These are phyloP conservation scores for Porphyrio hochstetteri DNA, from an alignment of 2,113 vertebrate genomes.

Conservation along the genomic window DNA sequence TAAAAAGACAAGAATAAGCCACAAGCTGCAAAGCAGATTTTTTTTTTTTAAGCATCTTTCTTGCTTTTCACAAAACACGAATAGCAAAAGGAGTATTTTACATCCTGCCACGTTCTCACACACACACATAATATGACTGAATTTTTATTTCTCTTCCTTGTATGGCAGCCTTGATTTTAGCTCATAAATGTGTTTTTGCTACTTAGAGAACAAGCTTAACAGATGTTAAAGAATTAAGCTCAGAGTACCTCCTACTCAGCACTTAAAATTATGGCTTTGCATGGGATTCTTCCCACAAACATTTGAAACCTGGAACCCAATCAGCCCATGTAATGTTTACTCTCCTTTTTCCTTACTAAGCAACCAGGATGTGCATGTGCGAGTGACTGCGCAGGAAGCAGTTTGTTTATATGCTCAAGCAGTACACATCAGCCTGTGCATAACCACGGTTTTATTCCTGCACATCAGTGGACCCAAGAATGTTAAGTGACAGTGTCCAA, in stretches of 20 bases:
- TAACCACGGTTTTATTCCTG: background rate
- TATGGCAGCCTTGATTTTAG: slow-evolving; percentile 39
- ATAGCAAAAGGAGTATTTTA: slow-evolving; percentile 23
- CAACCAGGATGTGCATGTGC: slow-evolving; percentile 33
- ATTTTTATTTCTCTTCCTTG: slow-evolving; percentile 20
- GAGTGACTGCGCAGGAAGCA: background rate
- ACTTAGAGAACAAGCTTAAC: slow-evolving; percentile 52
- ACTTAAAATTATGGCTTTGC: slow-evolving; percentile 65
- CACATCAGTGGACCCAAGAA: background rate
- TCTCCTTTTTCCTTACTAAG: slow-evolving; percentile 65
- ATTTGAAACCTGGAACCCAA: slow-evolving; percentile 56
- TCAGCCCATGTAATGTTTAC: slow-evolving; percentile 51
- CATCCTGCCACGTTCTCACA: background rate
- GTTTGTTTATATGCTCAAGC: background rate
- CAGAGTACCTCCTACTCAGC: slow-evolving; percentile 65
- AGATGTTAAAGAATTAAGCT: slow-evolving; percentile 62
- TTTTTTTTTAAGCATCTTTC: background rate
- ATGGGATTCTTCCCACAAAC: slow-evolving; percentile 63
- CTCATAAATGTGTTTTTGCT: slow-evolving; percentile 60
- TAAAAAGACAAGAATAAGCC: slow-evolving; percentile 41
- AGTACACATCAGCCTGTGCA: background rate
- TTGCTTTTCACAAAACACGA: slow-evolving; percentile 27
- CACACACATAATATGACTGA: background rate
- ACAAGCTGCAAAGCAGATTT: background rate
- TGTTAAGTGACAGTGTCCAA: background rate